Percentiles rank a stretch among this genome's conserved stretches.
phyloP scores from a whole-genome alignment of 2,888 invertebrate genomes.

The Drosophila affinis region DNA sequence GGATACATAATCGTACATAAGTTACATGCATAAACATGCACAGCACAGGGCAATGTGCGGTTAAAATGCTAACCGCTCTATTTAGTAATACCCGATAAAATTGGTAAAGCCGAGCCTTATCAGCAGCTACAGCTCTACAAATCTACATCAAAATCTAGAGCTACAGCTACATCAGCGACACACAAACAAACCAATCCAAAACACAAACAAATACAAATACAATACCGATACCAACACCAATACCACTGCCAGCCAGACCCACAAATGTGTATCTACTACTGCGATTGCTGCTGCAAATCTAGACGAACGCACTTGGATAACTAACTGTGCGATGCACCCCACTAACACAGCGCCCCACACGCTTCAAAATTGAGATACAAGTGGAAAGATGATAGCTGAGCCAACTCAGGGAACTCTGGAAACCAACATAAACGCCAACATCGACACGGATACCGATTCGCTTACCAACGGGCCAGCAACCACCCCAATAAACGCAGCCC shows the following conservation, averaged over 20 bases:
- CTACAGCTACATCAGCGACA: constrained; percentile 1
- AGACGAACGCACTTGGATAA: background rate
- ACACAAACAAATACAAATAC: background rate
- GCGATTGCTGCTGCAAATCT: background rate
- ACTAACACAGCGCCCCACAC: background rate
- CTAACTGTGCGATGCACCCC: background rate
- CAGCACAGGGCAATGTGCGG: background rate
- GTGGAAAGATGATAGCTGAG: constrained; percentile 75
- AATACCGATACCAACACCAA: background rate
- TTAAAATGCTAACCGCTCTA: constrained; percentile 18
- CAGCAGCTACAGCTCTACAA: constrained; percentile 9
- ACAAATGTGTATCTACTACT: constrained; percentile 10
- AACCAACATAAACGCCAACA: constrained; percentile 40
- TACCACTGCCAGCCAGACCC: background rate
- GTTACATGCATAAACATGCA: constrained; percentile 12
- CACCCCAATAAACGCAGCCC: constrained; percentile 44
- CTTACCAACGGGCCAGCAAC: constrained; percentile 10
- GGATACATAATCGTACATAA: constrained; percentile 24
- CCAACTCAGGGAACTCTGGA: constrained; percentile 71
- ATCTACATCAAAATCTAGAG: background rate
- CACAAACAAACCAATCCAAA: constrained; percentile 13
- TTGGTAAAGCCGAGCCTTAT: constrained; percentile 16
- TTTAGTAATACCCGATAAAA: constrained; percentile 30
- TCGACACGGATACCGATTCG: background rate
- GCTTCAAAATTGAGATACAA: constrained; percentile 19